Percentiles rank a stretch among this genome's conserved stretches.
Conservation (phyloP, 2,888 invertebrate species). For the Drosophila quinaria region DNA sequence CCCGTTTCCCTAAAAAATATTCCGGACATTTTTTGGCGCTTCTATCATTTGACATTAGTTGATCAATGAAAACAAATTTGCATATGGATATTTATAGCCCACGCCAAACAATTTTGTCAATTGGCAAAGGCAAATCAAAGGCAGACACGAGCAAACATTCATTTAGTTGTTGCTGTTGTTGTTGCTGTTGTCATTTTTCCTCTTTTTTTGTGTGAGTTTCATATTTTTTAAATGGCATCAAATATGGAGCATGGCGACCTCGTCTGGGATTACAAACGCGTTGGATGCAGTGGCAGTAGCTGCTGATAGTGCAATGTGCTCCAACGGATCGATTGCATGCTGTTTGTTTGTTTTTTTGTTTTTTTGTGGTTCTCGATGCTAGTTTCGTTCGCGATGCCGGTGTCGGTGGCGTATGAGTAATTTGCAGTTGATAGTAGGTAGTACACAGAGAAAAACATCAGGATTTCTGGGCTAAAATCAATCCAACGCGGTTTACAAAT, state of each 20-base stretch:
- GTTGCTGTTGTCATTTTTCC: slow-evolving; percentile 9
- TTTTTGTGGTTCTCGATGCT: slow-evolving; percentile 18
- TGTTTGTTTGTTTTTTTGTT: slow-evolving; percentile 12
- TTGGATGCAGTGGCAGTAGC: slow-evolving; percentile 43
- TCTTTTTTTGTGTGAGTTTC: not conserved
- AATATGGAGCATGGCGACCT: slow-evolving; percentile 53
- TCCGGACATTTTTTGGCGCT: not conserved
- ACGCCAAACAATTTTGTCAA: slow-evolving; percentile 62
- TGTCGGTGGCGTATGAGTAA: slow-evolving; percentile 60
- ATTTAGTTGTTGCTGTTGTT: not conserved
- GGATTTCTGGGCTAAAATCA: too few species aligned
- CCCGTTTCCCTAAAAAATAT: not conserved
- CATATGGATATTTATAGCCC: slow-evolving; percentile 59
- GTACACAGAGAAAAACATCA: not conserved
- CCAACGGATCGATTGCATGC: slow-evolving; percentile 53
- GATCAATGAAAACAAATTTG: slow-evolving; percentile 67
- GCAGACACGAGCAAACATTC: slow-evolving; percentile 42
- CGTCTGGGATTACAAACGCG: slow-evolving; percentile 52
- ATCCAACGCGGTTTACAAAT: too few species aligned
- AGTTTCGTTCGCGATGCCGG: too few species aligned
- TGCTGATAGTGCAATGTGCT: slow-evolving; percentile 34
- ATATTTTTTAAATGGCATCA: slow-evolving; percentile 33
- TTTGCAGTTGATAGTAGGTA: slow-evolving; percentile 24
- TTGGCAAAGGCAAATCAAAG: slow-evolving; percentile 69
- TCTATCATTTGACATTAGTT: slow-evolving; percentile 31